phyloP scores from a whole-genome alignment of 2,113 vertebrate genomes.

The Camelus dromedarius region DNA sequence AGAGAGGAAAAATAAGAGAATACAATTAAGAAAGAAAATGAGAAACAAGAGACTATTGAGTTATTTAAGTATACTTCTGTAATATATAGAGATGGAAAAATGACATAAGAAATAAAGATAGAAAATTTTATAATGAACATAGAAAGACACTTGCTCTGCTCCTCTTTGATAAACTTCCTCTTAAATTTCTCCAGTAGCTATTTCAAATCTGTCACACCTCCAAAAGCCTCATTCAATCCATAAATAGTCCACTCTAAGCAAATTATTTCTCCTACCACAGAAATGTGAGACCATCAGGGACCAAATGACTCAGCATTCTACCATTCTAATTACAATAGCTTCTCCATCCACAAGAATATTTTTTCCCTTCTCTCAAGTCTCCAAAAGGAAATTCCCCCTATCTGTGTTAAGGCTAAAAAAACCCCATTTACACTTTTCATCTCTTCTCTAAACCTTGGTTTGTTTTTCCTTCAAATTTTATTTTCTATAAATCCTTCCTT shows the following conservation, averaged over 20 bases:
- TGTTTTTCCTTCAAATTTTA: constrained; percentile 27
- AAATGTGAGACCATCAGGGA: not conserved
- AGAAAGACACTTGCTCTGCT: not conserved
- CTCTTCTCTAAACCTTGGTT: not conserved
- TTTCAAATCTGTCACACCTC: not conserved
- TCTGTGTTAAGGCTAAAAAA: not conserved
- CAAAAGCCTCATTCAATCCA: not conserved
- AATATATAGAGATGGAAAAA: not conserved
- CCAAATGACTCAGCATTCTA: not conserved
- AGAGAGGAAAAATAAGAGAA: not conserved
- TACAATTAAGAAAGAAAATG: not conserved
- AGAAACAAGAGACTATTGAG: not conserved
- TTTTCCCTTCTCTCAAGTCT: not conserved
- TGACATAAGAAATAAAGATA: not conserved
- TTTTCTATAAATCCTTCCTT: not conserved
- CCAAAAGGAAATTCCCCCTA: not conserved
- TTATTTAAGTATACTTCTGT: not conserved
- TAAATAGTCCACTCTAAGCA: not conserved
- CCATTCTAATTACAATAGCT: not conserved
- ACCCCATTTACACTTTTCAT: not conserved
- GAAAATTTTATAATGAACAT: not conserved
- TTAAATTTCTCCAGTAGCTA: not conserved
- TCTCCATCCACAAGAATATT: not conserved
- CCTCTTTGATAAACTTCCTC: not conserved
- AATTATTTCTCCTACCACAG: not conserved